These are phyloP conservation scores for Meghimatium bilineatum DNA, from an alignment of 2,888 invertebrate species.

Conservation along the genomic window DNA sequence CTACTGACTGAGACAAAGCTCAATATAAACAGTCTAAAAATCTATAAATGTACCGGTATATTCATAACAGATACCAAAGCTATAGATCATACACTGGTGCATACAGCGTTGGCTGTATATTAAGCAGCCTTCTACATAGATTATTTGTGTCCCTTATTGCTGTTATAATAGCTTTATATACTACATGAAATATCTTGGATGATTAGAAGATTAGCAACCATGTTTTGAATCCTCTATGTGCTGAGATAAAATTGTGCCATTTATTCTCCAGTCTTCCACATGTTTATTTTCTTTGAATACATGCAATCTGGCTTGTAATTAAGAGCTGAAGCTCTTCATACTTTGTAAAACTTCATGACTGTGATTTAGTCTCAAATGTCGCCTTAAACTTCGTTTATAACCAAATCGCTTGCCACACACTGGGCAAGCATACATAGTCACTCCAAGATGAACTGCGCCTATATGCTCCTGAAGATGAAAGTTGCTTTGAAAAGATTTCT, in stretches of 20 bases:
- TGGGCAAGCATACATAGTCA: conserved; percentile 30
- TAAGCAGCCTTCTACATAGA: neutral
- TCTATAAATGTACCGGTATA: no score
- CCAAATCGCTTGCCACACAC: conserved; percentile 33
- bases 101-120: neutral
- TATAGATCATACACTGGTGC: no score
- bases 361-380: conserved; percentile 28
- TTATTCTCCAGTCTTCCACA: neutral
- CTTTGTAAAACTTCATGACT: neutral
- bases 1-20: neutral
- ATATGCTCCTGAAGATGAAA: conserved; percentile 43
- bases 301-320: neutral
- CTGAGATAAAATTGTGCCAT: neutral
- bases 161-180: neutral
- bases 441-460: conserved; percentile 34
- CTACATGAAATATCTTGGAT: neutral
- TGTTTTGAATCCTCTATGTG: neutral
- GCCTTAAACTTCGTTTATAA: conserved; percentile 37
- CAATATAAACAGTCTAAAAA: neutral
- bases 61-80: no score
- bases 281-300: neutral
- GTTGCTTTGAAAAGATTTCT: conserved; percentile 41
- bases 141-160: neutral
- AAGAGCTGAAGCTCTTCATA: neutral
- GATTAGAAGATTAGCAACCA: no score